phyloP scores from a whole-genome alignment of 2,113 vertebrate species.

The Oncorhynchus nerka region DNA sequence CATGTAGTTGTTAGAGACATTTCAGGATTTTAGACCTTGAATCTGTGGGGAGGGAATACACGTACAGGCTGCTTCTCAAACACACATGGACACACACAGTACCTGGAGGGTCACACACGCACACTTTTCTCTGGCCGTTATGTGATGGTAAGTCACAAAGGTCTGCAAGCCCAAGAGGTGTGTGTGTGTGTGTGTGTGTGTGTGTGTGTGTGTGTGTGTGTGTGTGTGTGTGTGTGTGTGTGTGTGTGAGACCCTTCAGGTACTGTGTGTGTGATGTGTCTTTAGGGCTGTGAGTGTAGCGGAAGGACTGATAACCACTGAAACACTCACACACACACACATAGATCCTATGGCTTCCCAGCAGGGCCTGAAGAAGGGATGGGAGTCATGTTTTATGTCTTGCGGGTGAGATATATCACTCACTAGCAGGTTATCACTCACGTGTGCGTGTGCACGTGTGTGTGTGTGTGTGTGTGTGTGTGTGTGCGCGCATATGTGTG shows the following conservation, averaged over 20 bases:
- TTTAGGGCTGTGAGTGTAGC: neutral
- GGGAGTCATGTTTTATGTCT: constrained; percentile 32
- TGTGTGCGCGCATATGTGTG: neutral
- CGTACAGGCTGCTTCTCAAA: neutral
- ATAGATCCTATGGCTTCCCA: neutral
- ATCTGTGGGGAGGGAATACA: no score
- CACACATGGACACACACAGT: neutral
- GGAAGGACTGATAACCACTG: neutral
- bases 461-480: constrained; percentile 17
- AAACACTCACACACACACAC: neutral
- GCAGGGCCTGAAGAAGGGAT: constrained; percentile 2
- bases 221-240: neutral
- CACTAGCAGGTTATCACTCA: constrained; percentile 18
- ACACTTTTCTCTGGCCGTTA: neutral
- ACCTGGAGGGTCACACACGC: neutral
- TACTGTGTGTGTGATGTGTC: neutral
- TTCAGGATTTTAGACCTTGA: no score
- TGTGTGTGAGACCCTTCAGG: neutral
- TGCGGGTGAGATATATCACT: constrained; percentile 2
- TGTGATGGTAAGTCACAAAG: neutral
- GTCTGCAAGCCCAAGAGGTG: neutral
- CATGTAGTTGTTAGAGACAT: neutral
- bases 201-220: neutral
- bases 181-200: neutral
- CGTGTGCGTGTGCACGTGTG: neutral